Percentiles rank a stretch among this genome's conserved stretches.
Conservation (phyloP, 1,140 invertebrate species). For the Cyrtorhinus lividipennis region DNA sequence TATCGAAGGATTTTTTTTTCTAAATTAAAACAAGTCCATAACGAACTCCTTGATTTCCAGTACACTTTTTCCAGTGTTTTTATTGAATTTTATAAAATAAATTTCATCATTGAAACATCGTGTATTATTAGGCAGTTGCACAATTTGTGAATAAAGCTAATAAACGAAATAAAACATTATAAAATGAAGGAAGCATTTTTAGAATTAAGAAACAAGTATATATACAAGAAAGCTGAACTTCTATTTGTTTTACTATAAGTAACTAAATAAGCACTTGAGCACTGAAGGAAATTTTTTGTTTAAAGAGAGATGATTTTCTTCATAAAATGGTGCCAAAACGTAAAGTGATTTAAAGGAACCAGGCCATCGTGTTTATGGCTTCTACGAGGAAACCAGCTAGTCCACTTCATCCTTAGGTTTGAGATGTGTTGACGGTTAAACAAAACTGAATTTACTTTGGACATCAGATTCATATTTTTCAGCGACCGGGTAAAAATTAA, state of each 20-base stretch:
- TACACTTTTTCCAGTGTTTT: too few relatives aligned
- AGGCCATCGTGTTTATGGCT: too few relatives aligned
- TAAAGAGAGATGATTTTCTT: background rate
- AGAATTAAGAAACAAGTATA: background rate
- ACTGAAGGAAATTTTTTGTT: background rate
- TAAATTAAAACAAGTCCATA: background rate
- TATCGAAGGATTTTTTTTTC: background rate
- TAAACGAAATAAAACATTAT: background rate
- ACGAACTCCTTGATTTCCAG: background rate
- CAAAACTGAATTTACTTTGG: too few relatives aligned
- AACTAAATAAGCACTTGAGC: background rate
- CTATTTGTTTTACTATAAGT: background rate
- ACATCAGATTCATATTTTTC: too few relatives aligned
- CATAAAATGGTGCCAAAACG: background rate
- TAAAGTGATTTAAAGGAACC: background rate
- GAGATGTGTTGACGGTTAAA: too few relatives aligned
- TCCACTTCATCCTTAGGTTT: too few relatives aligned
- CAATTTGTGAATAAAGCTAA: background rate
- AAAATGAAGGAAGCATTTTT: background rate
- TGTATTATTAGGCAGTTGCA: slow-evolving; percentile 5
- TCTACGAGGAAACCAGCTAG: too few relatives aligned
- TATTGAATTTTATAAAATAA: background rate
- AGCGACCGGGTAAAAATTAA: background rate
- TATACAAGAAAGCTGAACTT: background rate
- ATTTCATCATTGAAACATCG: background rate